These are phyloP conservation scores for Albula goreensis DNA, from an alignment of 2,113 vertebrate genomes.

Conservation along the genomic window DNA sequence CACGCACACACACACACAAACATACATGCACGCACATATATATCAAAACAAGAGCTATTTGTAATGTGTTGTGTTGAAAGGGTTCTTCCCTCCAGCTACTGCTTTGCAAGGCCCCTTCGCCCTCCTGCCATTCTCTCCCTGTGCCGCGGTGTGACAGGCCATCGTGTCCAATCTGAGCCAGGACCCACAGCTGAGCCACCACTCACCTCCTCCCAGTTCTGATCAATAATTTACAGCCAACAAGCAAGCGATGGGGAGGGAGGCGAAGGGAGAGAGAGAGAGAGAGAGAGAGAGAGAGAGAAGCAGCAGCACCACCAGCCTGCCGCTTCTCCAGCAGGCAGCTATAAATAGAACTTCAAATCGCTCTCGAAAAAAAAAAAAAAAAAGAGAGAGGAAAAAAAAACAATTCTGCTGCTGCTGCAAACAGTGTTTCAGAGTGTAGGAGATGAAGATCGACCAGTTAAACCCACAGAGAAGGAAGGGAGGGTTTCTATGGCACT, in stretches of 20 bases:
- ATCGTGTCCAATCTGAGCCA: conserved; percentile 26
- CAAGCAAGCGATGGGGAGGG: conserved; percentile 17
- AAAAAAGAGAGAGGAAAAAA: conserved; percentile 13
- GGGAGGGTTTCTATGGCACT: neutral
- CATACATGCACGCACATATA: no score
- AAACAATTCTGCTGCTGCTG: conserved; percentile 65
- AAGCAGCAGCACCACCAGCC: conserved; percentile 64
- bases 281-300: conserved; percentile 33
- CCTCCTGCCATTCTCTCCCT: neutral
- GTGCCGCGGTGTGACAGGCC: conserved; percentile 1
- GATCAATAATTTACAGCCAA: conserved; percentile 49
- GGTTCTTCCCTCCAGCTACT: neutral
- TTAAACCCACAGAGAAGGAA: conserved; percentile 29
- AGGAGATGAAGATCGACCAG: conserved; percentile 30
- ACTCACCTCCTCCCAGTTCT: conserved; percentile 32
- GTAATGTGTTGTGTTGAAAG: no score
- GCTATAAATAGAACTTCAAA: conserved; percentile 80
- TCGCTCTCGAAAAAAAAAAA: conserved; percentile 60
- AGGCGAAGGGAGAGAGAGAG: conserved; percentile 23
- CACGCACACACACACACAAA: no score
- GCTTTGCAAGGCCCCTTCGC: neutral
- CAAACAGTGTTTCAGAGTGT: conserved; percentile 62
- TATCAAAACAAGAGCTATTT: no score
- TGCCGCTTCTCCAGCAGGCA: conserved; percentile 68
- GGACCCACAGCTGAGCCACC: conserved; percentile 31